phyloP scores from a whole-genome alignment of 2,888 invertebrate species.

The Empis stercorea region DNA sequence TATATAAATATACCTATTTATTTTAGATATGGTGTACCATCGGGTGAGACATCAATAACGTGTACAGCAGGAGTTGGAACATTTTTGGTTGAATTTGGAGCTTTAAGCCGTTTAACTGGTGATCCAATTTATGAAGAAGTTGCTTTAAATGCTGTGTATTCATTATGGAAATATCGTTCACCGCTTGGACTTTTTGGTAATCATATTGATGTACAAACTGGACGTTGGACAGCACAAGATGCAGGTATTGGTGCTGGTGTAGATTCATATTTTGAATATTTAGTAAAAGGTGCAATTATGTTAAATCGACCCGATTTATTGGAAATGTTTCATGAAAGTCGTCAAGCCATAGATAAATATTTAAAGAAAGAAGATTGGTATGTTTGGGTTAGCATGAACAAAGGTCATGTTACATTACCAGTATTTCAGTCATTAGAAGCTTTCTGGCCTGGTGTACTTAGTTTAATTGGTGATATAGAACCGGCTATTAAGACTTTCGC shows the following conservation, averaged over 20 bases:
- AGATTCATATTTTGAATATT: constrained; percentile 96
- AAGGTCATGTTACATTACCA: constrained; percentile 84
- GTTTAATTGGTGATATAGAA: constrained; percentile 74
- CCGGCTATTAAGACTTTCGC: constrained; percentile 86
- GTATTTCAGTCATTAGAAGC: constrained; percentile 98
- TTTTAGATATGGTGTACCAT: constrained; percentile 69
- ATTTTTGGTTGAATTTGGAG: constrained; percentile 91
- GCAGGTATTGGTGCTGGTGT: constrained; percentile 95
- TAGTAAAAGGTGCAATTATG: constrained; percentile 89
- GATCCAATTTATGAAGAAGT: constrained; percentile 91
- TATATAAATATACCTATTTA: no score
- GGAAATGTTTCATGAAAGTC: constrained; percentile 76
- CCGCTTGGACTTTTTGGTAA: constrained; percentile 86
- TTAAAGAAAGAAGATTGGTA: constrained; percentile 96
- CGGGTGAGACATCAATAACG: constrained; percentile 89
- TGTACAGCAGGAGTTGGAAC: constrained; percentile 98
- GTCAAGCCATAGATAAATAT: constrained; percentile 66
- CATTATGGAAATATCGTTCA: constrained; percentile 76
- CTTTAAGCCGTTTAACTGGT: constrained; percentile 83
- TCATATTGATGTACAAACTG: constrained; percentile 88
- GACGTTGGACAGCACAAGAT: constrained; percentile 95
- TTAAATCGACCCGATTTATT: constrained; percentile 82
- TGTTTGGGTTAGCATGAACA: constrained; percentile 97
- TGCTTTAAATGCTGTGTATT: constrained; percentile 81
- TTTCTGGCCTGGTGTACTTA: constrained; percentile 94